A percentile compares a stretch with the other conserved stretches of the same genome.
These are phyloP conservation scores for Eonycteris spelaea DNA, from an alignment of 2,113 vertebrate genomes.

Conservation along the genomic window DNA sequence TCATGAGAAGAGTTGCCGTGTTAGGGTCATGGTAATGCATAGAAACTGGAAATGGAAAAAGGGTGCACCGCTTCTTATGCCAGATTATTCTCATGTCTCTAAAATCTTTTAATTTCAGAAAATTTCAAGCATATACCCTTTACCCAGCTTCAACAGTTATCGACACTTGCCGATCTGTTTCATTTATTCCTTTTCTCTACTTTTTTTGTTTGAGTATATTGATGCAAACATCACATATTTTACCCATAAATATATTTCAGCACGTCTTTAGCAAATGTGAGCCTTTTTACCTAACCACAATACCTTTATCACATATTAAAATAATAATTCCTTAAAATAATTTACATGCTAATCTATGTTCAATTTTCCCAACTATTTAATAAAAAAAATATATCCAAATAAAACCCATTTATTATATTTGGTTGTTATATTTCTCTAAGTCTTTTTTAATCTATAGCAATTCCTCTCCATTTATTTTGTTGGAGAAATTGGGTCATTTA, in stretches of 20 bases:
- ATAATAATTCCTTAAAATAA: slow-evolving; percentile 14
- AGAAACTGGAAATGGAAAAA: not conserved
- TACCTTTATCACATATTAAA: not conserved
- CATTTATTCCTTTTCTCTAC: not conserved
- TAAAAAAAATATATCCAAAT: not conserved
- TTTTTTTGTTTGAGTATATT: not conserved
- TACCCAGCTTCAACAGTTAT: not conserved
- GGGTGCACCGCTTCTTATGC: not conserved
- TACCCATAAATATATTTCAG: slow-evolving; percentile 5
- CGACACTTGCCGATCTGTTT: slow-evolving; percentile 17
- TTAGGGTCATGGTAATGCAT: not conserved
- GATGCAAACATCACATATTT: slow-evolving; percentile 7
- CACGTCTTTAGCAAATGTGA: not conserved
- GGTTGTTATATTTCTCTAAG: not conserved
- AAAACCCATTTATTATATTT: not conserved
- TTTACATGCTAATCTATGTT: not conserved
- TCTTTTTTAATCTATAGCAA: not conserved
- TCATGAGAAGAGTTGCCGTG: not conserved
- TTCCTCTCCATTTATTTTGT: not conserved
- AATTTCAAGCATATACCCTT: not conserved
- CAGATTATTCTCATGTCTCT: not conserved
- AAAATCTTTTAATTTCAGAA: not conserved
- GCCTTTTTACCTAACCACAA: not conserved
- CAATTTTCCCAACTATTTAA: not conserved
- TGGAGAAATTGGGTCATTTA: not conserved